Evolutionary conservation across 1,140 invertebrate species (phyloP).

Genomic region (Tyrophagus putrescentiae): DNA sequence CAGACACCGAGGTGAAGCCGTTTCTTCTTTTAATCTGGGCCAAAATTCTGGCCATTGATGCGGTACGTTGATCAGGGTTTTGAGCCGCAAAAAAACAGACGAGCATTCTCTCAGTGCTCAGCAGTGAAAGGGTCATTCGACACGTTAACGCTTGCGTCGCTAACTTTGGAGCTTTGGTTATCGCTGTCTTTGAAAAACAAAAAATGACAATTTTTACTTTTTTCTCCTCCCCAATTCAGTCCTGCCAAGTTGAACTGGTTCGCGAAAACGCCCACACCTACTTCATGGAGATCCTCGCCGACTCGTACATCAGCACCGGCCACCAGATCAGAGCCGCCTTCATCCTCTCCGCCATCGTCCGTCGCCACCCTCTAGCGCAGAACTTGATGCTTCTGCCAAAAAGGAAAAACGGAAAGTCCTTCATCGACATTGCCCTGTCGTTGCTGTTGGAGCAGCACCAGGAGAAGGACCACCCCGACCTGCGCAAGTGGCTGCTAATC

Average conservation of each 20-base stretch:
- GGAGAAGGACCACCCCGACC: conserved; percentile 38
- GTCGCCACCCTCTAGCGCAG: conserved; percentile 68
- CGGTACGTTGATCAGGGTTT: conserved; percentile 43
- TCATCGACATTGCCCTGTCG: conserved; percentile 76
- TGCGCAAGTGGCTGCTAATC: conserved; percentile 81
- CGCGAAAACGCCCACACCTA: conserved; percentile 90
- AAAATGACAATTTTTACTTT: not conserved
- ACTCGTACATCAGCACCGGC: conserved; percentile 60
- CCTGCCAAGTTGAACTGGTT: conserved; percentile 84
- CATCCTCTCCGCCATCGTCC: conserved; percentile 78
- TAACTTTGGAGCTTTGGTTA: no score
- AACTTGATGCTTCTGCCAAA: conserved; percentile 31
- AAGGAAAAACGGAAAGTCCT: conserved; percentile 49
- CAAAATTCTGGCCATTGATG: conserved; percentile 92
- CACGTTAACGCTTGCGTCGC: no score
- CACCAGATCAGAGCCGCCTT: conserved; percentile 78
- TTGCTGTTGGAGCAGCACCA: conserved; percentile 36
- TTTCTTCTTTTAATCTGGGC: conserved; percentile 97
- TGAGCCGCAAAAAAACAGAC: no score
- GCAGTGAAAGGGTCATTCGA: no score
- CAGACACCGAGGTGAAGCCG: conserved; percentile 73
- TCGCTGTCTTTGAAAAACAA: no score
- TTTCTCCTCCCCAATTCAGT: conserved; percentile 41
- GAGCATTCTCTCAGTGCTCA: no score
- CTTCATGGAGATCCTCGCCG: conserved; percentile 74